Conservation (phyloP, 2,797 vertebrate species). For the Botia almorhae region DNA sequence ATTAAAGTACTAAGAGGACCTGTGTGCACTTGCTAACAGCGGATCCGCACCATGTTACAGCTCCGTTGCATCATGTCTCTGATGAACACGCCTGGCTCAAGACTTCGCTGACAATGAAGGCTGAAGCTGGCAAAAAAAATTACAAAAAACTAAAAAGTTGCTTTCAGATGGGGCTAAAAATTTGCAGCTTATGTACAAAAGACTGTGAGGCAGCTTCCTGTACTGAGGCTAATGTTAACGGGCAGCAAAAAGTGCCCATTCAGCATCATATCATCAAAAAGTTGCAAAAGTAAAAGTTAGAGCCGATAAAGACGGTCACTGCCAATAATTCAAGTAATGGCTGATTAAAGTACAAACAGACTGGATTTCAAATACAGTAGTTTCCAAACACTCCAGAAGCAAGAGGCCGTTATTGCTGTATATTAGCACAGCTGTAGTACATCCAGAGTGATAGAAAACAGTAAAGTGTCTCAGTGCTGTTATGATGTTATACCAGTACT, state of each 20-base stretch:
- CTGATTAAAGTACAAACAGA: not conserved
- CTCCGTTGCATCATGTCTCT: constrained; percentile 83
- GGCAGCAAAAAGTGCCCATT: constrained; percentile 73
- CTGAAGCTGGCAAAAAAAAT: constrained; percentile 83
- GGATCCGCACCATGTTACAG: constrained; percentile 84
- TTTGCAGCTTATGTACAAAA: constrained; percentile 76
- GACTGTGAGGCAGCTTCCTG: constrained; percentile 78
- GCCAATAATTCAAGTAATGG: not conserved
- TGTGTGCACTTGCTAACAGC: constrained; percentile 79
- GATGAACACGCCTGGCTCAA: constrained; percentile 77
- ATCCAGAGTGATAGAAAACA: no score
- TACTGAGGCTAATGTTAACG: constrained; percentile 76
- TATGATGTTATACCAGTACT: not conserved
- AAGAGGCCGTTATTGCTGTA: not conserved
- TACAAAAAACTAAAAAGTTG: constrained; percentile 55
- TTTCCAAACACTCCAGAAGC: no score
- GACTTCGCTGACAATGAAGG: constrained; percentile 85
- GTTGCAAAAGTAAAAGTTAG: constrained; percentile 58
- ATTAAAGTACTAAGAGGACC: constrained; percentile 80
- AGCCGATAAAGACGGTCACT: not conserved
- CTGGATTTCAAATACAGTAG: not conserved
- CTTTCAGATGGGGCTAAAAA: constrained; percentile 80
- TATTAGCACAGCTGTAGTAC: no score
- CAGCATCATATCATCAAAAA: constrained; percentile 63
- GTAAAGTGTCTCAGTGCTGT: no score